These are phyloP conservation scores for Eumaeus atala DNA, from an alignment of 1,140 invertebrate genomes.

Conservation along the genomic window DNA sequence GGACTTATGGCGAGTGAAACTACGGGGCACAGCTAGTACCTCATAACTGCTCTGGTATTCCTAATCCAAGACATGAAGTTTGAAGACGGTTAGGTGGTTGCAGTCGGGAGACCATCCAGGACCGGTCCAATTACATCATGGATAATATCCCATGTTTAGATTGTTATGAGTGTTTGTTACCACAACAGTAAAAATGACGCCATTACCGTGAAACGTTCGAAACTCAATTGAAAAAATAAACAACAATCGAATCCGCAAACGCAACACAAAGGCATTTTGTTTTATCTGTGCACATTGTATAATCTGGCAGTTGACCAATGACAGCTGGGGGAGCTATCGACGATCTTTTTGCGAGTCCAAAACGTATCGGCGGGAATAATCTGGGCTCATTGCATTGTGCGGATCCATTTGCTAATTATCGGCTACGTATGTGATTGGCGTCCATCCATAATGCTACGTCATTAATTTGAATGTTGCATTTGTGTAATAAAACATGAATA, in stretches of 20 bases:
- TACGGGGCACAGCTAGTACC: too few species aligned
- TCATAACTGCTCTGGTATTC: too few species aligned
- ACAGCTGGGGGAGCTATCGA: neutral
- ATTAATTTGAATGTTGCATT: neutral
- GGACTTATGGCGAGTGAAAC: too few species aligned
- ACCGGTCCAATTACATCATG: too few species aligned
- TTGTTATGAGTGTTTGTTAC: too few species aligned
- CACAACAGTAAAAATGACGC: too few species aligned
- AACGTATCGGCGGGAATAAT: neutral
- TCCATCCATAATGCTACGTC: neutral
- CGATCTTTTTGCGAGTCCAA: constrained; percentile 1
- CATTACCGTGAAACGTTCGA: neutral
- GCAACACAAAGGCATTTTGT: constrained; percentile 1
- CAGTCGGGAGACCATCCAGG: too few species aligned
- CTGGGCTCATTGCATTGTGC: neutral
- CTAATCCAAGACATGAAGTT: too few species aligned
- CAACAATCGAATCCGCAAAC: neutral
- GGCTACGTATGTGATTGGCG: neutral
- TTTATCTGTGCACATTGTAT: neutral
- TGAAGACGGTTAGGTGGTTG: too few species aligned
- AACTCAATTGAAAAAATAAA: constrained; percentile 6
- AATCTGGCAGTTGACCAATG: neutral
- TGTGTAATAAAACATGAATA: neutral
- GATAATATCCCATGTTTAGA: too few species aligned
- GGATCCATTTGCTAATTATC: constrained; percentile 7